Conservation (phyloP, 2,113 vertebrate genomes). For the Forbesichthys papilliferus region DNA sequence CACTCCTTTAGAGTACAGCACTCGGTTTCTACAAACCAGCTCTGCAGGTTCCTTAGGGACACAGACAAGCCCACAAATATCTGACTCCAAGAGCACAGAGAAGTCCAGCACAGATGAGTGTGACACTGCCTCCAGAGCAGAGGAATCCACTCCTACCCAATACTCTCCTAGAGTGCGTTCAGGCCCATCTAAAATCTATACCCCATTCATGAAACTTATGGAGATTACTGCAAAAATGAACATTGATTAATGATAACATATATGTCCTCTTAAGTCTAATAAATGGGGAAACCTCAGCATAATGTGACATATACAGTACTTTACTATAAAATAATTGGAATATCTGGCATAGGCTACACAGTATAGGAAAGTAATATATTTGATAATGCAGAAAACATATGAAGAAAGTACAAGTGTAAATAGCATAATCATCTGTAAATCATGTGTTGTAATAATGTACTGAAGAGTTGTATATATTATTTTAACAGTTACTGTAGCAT, state of each 20-base stretch:
- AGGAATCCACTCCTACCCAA: conserved; percentile 21
- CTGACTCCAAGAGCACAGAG: conserved; percentile 30
- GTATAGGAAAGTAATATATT: neutral
- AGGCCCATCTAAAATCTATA: conserved; percentile 68
- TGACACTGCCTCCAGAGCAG: conserved; percentile 16
- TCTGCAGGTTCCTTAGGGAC: conserved; percentile 4
- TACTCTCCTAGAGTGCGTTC: conserved; percentile 30
- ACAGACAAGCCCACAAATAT: conserved; percentile 8
- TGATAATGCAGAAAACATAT: neutral
- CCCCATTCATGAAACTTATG: conserved; percentile 87
- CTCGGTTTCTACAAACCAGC: conserved; percentile 53
- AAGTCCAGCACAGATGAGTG: conserved; percentile 39
- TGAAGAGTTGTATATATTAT: conserved; percentile 32
- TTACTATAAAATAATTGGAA: no score
- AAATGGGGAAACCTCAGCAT: no score
- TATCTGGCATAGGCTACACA: neutral
- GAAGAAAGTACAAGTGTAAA: conserved; percentile 49
- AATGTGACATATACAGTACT: no score
- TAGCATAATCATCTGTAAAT: conserved; percentile 52
- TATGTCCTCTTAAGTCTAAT: neutral
- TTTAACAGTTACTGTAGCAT: conserved; percentile 53
- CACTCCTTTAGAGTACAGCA: conserved; percentile 72
- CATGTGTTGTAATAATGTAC: conserved; percentile 53
- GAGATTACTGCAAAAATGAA: conserved; percentile 78
- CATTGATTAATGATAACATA: conserved; percentile 34